These are phyloP conservation scores for Macrosiphum euphorbiae DNA, from an alignment of 2,888 invertebrate species.

Conservation along the genomic window DNA sequence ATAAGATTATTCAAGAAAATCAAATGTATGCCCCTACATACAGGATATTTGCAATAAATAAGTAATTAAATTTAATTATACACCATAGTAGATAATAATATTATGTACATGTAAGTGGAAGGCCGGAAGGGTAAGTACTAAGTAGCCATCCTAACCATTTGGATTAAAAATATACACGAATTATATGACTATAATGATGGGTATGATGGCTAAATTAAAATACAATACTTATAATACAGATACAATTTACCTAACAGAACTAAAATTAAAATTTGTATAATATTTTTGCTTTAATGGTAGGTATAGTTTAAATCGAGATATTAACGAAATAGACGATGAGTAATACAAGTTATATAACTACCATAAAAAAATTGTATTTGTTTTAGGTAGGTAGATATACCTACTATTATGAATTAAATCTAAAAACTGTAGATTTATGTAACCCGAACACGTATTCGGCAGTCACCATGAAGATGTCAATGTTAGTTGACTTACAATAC, in stretches of 20 bases:
- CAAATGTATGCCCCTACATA: not conserved
- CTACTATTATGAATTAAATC: not conserved
- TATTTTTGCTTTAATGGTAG: not conserved
- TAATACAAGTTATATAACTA: no score
- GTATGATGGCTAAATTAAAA: not conserved
- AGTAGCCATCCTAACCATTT: not conserved
- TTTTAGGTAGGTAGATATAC: no score
- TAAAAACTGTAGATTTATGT: not conserved
- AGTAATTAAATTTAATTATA: not conserved
- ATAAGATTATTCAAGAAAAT: not conserved
- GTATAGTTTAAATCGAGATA: not conserved
- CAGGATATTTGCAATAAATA: not conserved
- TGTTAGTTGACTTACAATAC: not conserved
- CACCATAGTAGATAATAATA: not conserved
- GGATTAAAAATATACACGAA: not conserved
- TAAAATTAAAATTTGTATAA: not conserved
- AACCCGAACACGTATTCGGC: not conserved
- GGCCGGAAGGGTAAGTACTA: not conserved
- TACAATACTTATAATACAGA: not conserved
- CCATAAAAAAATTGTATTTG: no score
- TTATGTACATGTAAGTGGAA: not conserved
- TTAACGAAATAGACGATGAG: no score
- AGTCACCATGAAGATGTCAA: not conserved
- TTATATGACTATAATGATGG: not conserved
- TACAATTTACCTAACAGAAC: not conserved